Percentiles rank a stretch among this genome's conserved stretches.
Conservation (phyloP, 2,888 invertebrate genomes). For the Hemaris fuciformis region DNA sequence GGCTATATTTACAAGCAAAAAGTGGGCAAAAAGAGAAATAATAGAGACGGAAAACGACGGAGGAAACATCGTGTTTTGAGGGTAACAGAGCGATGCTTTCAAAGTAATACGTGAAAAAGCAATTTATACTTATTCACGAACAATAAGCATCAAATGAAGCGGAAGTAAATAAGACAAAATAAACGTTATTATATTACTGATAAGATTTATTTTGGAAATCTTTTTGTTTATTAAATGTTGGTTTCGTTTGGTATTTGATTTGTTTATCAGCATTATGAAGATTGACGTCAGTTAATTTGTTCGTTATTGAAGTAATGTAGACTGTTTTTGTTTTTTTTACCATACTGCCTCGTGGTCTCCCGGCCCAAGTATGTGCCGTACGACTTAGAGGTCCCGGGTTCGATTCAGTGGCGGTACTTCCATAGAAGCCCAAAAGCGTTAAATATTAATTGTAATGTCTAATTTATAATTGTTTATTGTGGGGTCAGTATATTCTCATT, state of each 20-base stretch:
- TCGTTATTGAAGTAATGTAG: not conserved
- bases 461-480: no score
- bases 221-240: not conserved
- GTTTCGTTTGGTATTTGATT: not conserved
- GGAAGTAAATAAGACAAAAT: slow-evolving; percentile 10
- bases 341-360: no score
- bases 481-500: no score
- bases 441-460: no score
- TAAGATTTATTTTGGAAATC: not conserved
- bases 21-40: not conserved
- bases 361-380: no score
- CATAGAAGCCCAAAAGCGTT: no score
- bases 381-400: no score
- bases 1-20: no score
- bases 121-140: slow-evolving; percentile 4
- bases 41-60: not conserved
- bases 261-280: not conserved
- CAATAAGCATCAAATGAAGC: not conserved
- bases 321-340: no score
- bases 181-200: not conserved
- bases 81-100: not conserved
- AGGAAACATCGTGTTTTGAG: not conserved
- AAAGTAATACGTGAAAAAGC: not conserved
- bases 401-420: no score
- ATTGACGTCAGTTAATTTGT: not conserved